A percentile compares a stretch with the other conserved stretches of the same genome.
phyloP scores from a whole-genome alignment of 2,888 invertebrate species.

The Lapara coniferarum region DNA sequence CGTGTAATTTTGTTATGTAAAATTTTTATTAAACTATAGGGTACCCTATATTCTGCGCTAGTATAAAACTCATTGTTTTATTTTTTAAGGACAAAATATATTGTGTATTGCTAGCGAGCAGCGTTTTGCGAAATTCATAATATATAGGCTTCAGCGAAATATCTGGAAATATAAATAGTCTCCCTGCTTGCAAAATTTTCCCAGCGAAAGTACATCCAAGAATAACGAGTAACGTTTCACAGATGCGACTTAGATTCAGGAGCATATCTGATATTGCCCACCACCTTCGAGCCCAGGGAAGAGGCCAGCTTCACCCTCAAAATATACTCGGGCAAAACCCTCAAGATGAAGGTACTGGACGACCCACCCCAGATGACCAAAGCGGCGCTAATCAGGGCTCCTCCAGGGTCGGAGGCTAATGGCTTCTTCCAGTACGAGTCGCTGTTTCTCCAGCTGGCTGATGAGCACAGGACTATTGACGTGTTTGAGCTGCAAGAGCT shows the following conservation, averaged over 20 bases:
- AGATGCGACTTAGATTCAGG: slow-evolving; percentile 91
- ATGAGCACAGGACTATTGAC: slow-evolving; percentile 95
- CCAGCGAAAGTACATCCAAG: too few species aligned
- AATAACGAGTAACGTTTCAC: slow-evolving; percentile 53
- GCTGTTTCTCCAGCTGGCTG: slow-evolving; percentile 94
- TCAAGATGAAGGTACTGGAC: slow-evolving; percentile 89
- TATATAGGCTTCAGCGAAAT: not conserved
- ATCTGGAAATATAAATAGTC: not conserved
- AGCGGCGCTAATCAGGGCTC: slow-evolving; percentile 90
- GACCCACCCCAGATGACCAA: slow-evolving; percentile 87
- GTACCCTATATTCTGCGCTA: too few species aligned
- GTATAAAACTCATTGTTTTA: too few species aligned
- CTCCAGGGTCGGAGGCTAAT: slow-evolving; percentile 86
- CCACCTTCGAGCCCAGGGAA: slow-evolving; percentile 95
- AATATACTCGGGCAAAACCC: slow-evolving; percentile 89
- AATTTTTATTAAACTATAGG: too few species aligned
- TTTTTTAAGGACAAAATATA: not conserved
- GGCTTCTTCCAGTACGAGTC: slow-evolving; percentile 94
- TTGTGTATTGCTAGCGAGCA: not conserved
- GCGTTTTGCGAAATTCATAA: not conserved
- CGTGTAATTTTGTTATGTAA: too few species aligned
- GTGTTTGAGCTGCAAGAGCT: slow-evolving; percentile 96
- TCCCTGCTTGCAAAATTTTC: not conserved
- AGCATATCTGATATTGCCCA: slow-evolving; percentile 93
- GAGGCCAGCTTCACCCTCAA: slow-evolving; percentile 94